Evolutionary conservation across 2,797 vertebrate genomes (phyloP).

Genomic region (Diplodus sargus): DNA sequence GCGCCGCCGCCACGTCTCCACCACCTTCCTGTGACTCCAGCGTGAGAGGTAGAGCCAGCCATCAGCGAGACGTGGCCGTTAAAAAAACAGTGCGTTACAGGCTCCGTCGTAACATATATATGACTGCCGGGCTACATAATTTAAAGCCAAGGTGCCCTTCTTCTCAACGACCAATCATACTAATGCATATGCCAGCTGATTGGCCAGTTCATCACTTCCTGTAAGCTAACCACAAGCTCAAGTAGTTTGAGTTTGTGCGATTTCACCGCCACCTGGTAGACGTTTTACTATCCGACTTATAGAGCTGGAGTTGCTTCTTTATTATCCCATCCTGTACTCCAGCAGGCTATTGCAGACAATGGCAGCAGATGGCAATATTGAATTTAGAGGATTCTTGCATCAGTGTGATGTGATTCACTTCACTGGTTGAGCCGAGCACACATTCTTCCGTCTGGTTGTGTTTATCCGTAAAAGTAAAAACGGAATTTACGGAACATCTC

Average conservation of each 20-base stretch:
- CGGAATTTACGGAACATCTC: neutral
- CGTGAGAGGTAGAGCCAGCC: constrained; percentile 19
- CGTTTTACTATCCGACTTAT: neutral
- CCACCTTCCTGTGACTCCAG: constrained; percentile 23
- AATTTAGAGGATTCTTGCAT: constrained; percentile 10
- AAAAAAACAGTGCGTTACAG: constrained; percentile 50
- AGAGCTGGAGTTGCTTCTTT: neutral
- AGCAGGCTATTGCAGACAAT: neutral
- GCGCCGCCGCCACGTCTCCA: constrained; percentile 2
- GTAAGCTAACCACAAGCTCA: no score
- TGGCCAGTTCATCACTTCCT: constrained; percentile 34
- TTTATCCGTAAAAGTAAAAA: neutral
- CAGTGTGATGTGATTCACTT: neutral
- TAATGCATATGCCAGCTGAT: constrained; percentile 63
- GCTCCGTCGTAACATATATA: constrained; percentile 33
- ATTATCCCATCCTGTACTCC: neutral
- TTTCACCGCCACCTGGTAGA: neutral
- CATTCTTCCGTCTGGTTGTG: neutral
- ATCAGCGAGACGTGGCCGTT: constrained; percentile 41
- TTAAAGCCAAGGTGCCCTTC: constrained; percentile 77
- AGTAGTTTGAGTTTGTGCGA: neutral
- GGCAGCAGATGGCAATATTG: neutral
- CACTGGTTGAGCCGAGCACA: neutral
- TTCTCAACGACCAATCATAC: constrained; percentile 59
- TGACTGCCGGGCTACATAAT: constrained; percentile 27